Conservation (phyloP, 1,140 invertebrate species). For the Achroia grisella region DNA sequence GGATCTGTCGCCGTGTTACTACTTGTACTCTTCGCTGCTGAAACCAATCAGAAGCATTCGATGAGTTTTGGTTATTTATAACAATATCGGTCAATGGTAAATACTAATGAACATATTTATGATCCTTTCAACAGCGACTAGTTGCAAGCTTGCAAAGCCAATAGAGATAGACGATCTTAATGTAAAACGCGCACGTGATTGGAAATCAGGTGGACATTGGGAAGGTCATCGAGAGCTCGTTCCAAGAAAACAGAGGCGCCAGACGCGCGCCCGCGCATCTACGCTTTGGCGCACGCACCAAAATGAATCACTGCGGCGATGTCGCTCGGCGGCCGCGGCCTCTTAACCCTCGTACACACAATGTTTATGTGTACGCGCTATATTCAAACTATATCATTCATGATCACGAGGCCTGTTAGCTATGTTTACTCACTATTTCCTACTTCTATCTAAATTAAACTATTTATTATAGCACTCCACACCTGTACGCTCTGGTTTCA, state of each 20-base stretch:
- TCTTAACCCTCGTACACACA: slow-evolving; percentile 8
- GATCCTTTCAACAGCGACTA: slow-evolving; percentile 65
- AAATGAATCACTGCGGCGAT: slow-evolving; percentile 31
- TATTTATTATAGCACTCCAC: no score
- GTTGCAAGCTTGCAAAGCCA: slow-evolving; percentile 40
- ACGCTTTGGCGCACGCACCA: slow-evolving; percentile 18
- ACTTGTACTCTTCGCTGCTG: slow-evolving; percentile 72
- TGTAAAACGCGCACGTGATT: slow-evolving; percentile 31
- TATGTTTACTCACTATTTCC: no score
- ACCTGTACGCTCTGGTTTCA: no score
- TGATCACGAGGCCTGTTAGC: no score
- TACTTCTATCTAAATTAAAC: no score
- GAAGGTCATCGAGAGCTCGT: slow-evolving; percentile 38
- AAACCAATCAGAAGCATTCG: slow-evolving; percentile 54
- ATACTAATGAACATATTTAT: slow-evolving; percentile 28
- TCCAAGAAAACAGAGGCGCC: slow-evolving; percentile 44
- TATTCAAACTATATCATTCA: no score
- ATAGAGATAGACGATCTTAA: slow-evolving; percentile 15
- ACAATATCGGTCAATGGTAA: slow-evolving; percentile 18
- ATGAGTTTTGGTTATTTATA: slow-evolving; percentile 22
- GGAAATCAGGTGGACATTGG: slow-evolving; percentile 34
- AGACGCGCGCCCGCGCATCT: slow-evolving; percentile 22
- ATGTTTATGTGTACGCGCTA: slow-evolving; percentile 3
- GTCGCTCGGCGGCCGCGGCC: slow-evolving; percentile 13
- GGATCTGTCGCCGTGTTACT: slow-evolving; percentile 67